Percentiles rank a stretch among this genome's conserved stretches.
These are phyloP conservation scores for Coelopa frigida DNA, from an alignment of 1,140 invertebrate species.

Conservation along the genomic window DNA sequence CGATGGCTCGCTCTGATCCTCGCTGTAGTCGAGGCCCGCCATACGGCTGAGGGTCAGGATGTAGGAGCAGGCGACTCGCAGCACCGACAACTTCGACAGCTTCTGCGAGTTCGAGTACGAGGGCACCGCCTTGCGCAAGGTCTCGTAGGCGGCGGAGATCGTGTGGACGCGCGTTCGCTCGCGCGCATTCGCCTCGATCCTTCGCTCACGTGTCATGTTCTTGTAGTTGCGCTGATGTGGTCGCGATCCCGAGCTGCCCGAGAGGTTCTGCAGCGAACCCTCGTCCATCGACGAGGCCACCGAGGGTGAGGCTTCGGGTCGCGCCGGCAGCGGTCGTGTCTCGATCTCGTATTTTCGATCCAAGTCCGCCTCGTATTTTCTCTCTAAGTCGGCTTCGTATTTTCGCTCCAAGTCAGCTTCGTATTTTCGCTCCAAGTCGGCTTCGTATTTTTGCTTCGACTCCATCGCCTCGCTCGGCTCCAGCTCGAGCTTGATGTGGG, in stretches of 20 bases:
- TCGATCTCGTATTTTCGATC: background rate
- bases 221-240: conserved; percentile 83
- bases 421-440: too few relatives aligned
- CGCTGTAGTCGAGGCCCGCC: conserved; percentile 56
- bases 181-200: conserved; percentile 88
- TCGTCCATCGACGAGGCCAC: conserved; percentile 16
- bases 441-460: too few relatives aligned
- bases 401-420: too few relatives aligned
- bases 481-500: too few relatives aligned
- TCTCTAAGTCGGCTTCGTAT: too few relatives aligned
- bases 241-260: conserved; percentile 20
- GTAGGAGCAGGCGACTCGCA: conserved; percentile 85
- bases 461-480: too few relatives aligned
- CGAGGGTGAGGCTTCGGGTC: conserved; percentile 14
- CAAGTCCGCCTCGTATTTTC: too few relatives aligned
- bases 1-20: conserved; percentile 47
- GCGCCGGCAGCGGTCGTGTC: conserved; percentile 9
- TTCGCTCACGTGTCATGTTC: conserved; percentile 85
- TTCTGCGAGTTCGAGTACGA: conserved; percentile 90
- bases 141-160: conserved; percentile 91
- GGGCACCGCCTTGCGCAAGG: conserved; percentile 72
- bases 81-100: conserved; percentile 82
- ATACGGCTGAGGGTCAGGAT: conserved; percentile 75
- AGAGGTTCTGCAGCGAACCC: conserved; percentile 14
- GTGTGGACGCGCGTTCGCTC: conserved; percentile 89